Evolutionary conservation across 2,113 vertebrate species (phyloP), one percentile per base, ranked within the genome.

Genomic region (Axis porcinus): DNA sequence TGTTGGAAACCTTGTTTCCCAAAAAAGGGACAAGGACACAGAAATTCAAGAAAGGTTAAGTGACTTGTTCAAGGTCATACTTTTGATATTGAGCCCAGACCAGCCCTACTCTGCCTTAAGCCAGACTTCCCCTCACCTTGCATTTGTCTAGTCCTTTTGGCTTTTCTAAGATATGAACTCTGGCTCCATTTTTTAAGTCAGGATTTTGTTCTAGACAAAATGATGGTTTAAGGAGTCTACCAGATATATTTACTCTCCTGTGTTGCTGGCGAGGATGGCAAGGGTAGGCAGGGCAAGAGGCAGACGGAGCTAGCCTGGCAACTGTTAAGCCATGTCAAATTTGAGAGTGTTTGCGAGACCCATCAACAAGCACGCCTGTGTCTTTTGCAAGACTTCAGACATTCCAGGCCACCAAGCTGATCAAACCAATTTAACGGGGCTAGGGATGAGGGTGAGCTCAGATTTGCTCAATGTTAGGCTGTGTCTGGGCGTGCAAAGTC

Each of bases 351-450:
- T 94, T 96, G 95, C 86, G 50, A 98, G 98, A 98, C 98, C 98
- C 98, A 98, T 98, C 98, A 95, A 94, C 97, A 99, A 99, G 98
- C 91, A 30, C 15, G 96, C 95, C 97, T 98, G 98, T 98, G 98
- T 98, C 98, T 98, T 62, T 97, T 97, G 96, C 95, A 98, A 98
- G 98, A 97, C 98, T 97, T 98, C 87, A 30, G 98, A 98, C 98
- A 99, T 99, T 99, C 98, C 99, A 98, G 97, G 55, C 98, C 98
- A 99, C 98, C 98, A 98, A 97, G 98, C 98, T 98, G 98, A 99
- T 99, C 98, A 98, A 99, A 99, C 98, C 98, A 98, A 99, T 99
- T 99, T 99, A 99, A 99, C 76, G 84, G 98, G 97, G 98, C 98
- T 99, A 97, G 96, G 97, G 96, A 94, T 92, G 93, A 98, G 96